phyloP scores from a whole-genome alignment of 2,888 invertebrate genomes.

The Eucera pruinosa region DNA sequence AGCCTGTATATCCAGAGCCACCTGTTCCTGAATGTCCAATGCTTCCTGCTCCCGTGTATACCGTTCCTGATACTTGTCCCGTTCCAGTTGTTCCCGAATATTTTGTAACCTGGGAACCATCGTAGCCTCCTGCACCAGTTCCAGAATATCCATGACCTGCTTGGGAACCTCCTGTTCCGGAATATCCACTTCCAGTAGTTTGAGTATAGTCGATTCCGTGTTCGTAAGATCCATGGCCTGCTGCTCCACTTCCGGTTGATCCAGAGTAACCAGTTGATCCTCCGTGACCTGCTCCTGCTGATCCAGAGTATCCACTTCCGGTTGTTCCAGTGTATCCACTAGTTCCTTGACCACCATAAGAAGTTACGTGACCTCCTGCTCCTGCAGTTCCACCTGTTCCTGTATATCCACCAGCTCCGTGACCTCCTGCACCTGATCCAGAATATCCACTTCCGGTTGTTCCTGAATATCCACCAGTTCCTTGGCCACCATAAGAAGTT shows the following conservation, averaged over 20 bases:
- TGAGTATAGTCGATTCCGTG: background rate
- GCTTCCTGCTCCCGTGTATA: slow-evolving; percentile 1
- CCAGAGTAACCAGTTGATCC: slow-evolving; percentile 32
- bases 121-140: background rate
- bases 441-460: background rate
- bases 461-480: background rate
- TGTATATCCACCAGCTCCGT: slow-evolving; percentile 28
- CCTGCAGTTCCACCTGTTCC: slow-evolving; percentile 9
- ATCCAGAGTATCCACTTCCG: background rate
- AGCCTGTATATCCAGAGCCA: background rate
- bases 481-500: slow-evolving; percentile 6
- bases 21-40: slow-evolving; percentile 20
- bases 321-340: slow-evolving; percentile 7
- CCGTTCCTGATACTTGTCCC: slow-evolving; percentile 11
- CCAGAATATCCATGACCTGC: background rate
- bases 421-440: no score
- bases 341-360: background rate
- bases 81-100: slow-evolving; percentile 27
- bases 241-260: slow-evolving; percentile 10
- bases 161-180: background rate
- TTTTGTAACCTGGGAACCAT: background rate
- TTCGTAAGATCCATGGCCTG: background rate
- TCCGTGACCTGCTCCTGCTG: background rate
- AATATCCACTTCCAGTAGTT: slow-evolving; percentile 2
- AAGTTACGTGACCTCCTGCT: no score